Evolutionary conservation across 2,113 vertebrate species (phyloP).

Genomic region (Sardina pilchardus): DNA sequence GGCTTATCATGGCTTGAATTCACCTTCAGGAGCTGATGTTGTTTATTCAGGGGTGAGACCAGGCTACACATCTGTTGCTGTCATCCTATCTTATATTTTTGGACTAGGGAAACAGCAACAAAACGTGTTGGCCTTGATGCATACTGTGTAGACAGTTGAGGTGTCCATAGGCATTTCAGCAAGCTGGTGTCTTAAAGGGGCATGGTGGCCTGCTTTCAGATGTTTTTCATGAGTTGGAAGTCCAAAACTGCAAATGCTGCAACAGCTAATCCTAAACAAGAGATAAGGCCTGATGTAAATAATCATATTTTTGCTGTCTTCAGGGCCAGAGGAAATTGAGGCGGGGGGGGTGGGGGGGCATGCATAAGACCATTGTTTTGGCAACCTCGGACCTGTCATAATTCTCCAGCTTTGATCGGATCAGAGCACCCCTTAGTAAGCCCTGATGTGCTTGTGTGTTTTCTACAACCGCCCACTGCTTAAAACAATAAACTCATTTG

Average conservation of each 20-base stretch:
- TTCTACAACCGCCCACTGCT: background rate
- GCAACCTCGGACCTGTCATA: slow-evolving; percentile 53
- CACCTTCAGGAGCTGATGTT: background rate
- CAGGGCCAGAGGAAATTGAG: slow-evolving; percentile 16
- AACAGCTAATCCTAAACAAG: slow-evolving; percentile 32
- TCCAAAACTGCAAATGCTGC: slow-evolving; percentile 26
- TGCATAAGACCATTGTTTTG: slow-evolving; percentile 61
- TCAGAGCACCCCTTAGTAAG: slow-evolving; percentile 52
- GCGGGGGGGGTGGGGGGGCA: slow-evolving; percentile 24
- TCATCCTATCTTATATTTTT: background rate
- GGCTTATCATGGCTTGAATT: background rate
- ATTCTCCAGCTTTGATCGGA: slow-evolving; percentile 59
- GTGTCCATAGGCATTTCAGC: background rate
- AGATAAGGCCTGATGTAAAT: slow-evolving; percentile 52
- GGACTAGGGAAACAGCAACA: background rate
- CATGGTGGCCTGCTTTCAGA: background rate
- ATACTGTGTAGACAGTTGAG: background rate
- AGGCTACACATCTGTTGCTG: background rate
- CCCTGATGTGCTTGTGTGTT: background rate
- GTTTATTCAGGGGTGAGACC: background rate
- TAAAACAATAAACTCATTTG: slow-evolving; percentile 41
- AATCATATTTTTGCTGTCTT: slow-evolving; percentile 47
- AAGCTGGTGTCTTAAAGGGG: background rate
- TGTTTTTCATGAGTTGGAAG: background rate
- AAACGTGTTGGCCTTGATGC: background rate